Evolutionary conservation across 2,113 vertebrate genomes (phyloP), one percentile per base, ranked within the genome.

Genomic region (Pedetes capensis): DNA sequence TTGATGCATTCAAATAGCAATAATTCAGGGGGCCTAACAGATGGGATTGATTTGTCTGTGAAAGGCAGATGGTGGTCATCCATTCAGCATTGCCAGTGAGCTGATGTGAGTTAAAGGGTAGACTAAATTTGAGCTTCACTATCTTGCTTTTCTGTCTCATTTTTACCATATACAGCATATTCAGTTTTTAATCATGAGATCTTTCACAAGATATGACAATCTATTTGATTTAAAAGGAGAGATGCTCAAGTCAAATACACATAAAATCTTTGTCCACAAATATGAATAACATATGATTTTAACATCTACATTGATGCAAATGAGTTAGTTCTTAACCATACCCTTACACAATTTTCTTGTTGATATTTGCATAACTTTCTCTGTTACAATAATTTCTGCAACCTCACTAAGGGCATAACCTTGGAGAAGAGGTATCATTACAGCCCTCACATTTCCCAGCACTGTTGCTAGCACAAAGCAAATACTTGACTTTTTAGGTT

Each of bases 41-140:
- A 96, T 97, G 91, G 92, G 87, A 92, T 89, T 96, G 96, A 74
- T 97, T 97, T 97, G 86, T 88, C 92, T 96, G 69, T 96, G 80
- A 97, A 96, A 98, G 79, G 76, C 91, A 93, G 89, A 97, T 90
- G 96, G 87, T 97, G 88, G 93, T 80, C 93, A 76, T 89, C 98
- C 97, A 91, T 95, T 96, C 97, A 94, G 44, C 71, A 96, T 91
- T 79, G 80, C 6, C 42, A 90, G 66, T 92, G 76, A 98, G 42
- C 18, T 95, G 83, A 83, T 49, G 34, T 37, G 53, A 42, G 53
- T 92, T 72, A 61, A 75, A 95, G 92, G 51, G 51, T 74, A 32
- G 68, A 72, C 34, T 84, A 1, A 95, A 95, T 86, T 22, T 91
- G 32, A 87, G 74, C 68, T 94, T 94, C 72, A 1, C 74, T 92